These are phyloP conservation scores for Melanotaenia maccullochi DNA, from an alignment of 2,797 vertebrate species.

Conservation along the genomic window DNA sequence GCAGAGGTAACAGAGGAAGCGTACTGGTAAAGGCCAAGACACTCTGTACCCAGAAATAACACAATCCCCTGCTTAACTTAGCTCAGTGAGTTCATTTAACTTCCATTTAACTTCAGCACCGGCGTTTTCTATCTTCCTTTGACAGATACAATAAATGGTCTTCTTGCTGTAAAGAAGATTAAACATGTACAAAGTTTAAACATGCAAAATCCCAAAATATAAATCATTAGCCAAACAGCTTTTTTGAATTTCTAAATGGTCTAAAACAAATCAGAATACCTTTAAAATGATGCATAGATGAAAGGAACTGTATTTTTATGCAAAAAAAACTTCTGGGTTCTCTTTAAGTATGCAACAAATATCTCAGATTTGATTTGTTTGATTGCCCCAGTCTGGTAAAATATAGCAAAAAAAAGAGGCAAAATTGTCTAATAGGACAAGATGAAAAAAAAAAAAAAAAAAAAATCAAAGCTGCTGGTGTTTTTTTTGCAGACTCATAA, in stretches of 20 bases:
- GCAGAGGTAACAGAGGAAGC: slow-evolving; percentile 47
- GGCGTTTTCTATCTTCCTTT: neutral
- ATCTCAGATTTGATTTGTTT: neutral
- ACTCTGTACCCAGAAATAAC: slow-evolving; percentile 5
- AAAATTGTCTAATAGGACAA: neutral
- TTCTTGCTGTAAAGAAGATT: neutral
- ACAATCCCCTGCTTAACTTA: neutral
- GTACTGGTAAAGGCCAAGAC: slow-evolving; percentile 26
- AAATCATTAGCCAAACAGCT: neutral
- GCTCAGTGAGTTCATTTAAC: neutral
- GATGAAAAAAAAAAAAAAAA: no score
- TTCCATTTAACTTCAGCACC: neutral
- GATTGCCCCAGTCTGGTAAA: no score
- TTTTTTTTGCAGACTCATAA: slow-evolving; percentile 26
- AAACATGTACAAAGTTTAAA: neutral
- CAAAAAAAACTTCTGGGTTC: no score
- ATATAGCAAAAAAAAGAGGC: neutral
- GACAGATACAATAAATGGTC: neutral
- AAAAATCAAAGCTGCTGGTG: no score
- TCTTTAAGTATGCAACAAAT: neutral
- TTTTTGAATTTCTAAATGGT: neutral
- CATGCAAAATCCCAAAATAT: neutral
- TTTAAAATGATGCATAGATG: neutral
- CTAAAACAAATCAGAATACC: neutral
- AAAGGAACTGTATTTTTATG: neutral